Percentiles rank a stretch among this genome's conserved stretches.
Conservation (phyloP, 2,888 invertebrate species). For the Troides oblongomaculatus region DNA sequence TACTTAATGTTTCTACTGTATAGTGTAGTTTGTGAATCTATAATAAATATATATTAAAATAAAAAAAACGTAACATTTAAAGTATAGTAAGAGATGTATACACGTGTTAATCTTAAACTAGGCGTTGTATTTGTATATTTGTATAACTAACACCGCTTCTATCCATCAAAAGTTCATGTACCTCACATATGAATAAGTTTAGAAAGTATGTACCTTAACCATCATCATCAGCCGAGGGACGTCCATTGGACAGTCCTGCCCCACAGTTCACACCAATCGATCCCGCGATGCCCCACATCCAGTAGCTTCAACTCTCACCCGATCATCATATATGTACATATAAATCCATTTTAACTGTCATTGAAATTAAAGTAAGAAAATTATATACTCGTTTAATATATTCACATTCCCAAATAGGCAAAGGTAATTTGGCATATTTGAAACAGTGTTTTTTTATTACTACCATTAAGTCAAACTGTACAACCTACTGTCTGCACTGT, state of each 20-base stretch:
- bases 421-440: background rate
- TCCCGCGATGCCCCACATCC: no score
- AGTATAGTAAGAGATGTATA: constrained; percentile 18
- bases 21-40: background rate
- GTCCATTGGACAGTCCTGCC: no score
- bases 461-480: background rate
- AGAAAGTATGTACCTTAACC: background rate
- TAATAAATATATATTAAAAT: constrained; percentile 2
- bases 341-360: background rate
- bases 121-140: constrained; percentile 14
- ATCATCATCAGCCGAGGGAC: no score
- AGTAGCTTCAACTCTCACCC: no score
- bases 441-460: background rate
- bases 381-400: background rate
- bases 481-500: constrained; percentile 8
- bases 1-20: background rate
- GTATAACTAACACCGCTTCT: constrained; percentile 18
- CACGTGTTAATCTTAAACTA: constrained; percentile 5
- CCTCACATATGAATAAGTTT: constrained; percentile 5
- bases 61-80: constrained; percentile 20
- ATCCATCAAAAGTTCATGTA: constrained; percentile 17
- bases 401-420: background rate
- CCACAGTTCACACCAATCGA: no score
- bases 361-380: background rate
- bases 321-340: background rate